Conservation (phyloP, 2,113 vertebrate species). For the Bettongia penicillata region DNA sequence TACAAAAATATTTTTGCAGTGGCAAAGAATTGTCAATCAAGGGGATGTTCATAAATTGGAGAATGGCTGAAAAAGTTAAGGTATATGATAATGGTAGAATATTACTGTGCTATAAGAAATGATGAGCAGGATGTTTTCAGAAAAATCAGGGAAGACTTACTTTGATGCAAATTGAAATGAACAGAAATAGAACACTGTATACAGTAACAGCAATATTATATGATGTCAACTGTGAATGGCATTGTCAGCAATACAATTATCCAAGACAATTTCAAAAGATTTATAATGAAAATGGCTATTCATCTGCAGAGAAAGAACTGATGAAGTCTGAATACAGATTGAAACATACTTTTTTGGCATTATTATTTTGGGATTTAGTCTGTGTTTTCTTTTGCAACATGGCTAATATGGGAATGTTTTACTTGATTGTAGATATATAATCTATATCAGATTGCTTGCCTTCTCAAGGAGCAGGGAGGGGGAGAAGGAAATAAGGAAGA, state of each 20-base stretch:
- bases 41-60: not conserved
- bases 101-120: not conserved
- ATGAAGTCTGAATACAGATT: not conserved
- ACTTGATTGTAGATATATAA: not conserved
- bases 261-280: not conserved
- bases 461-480: not conserved
- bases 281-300: not conserved
- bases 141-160: not conserved
- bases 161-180: not conserved
- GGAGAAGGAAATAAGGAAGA: too few species aligned
- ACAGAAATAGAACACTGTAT: not conserved
- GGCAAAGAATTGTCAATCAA: not conserved
- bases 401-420: not conserved
- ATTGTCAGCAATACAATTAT: not conserved
- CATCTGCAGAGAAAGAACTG: not conserved
- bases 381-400: not conserved
- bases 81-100: not conserved
- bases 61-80: not conserved
- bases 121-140: too few species aligned
- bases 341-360: not conserved
- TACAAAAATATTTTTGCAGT: not conserved
- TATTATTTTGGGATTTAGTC: too few species aligned
- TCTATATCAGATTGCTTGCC: not conserved
- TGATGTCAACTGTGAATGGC: not conserved
- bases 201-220: not conserved